Evolutionary conservation across 2,113 vertebrate genomes (phyloP).

Genomic region (Gobiocypris rarus): DNA sequence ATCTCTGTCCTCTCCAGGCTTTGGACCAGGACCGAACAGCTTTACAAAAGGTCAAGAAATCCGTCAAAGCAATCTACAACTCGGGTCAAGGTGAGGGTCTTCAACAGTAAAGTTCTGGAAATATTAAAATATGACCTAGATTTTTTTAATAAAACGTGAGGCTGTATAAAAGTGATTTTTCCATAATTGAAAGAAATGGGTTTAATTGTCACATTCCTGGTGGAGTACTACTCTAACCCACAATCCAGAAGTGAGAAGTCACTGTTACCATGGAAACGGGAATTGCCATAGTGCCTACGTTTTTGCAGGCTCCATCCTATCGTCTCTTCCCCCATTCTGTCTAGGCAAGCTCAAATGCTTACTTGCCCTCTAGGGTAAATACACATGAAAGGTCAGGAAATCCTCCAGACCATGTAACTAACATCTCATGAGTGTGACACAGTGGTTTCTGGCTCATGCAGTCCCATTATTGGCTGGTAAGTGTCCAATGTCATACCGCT

Average conservation of each 20-base stretch:
- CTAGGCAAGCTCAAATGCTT: not conserved
- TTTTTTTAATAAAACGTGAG: not conserved
- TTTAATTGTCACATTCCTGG: not conserved
- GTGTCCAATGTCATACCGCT: not conserved
- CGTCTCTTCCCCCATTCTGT: not conserved
- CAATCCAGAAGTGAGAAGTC: not conserved
- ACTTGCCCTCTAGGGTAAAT: slow-evolving; percentile 13
- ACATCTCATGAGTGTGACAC: not conserved
- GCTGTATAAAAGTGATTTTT: not conserved
- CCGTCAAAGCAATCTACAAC: slow-evolving; percentile 91
- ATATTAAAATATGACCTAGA: not conserved
- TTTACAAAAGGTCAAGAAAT: slow-evolving; percentile 92
- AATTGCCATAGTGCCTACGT: not conserved
- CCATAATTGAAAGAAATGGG: no score
- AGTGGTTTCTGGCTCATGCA: not conserved
- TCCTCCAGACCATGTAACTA: not conserved
- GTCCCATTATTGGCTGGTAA: not conserved
- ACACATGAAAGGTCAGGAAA: slow-evolving; percentile 23
- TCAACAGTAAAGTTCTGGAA: not conserved
- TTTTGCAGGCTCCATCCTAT: not conserved
- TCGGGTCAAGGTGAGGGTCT: slow-evolving; percentile 85
- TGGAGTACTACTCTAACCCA: not conserved
- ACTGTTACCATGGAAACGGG: slow-evolving; percentile 8
- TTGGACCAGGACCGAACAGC: slow-evolving; percentile 91
- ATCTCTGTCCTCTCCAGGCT: slow-evolving; percentile 72